A percentile compares a stretch with the other conserved stretches of the same genome.
Conservation (phyloP, 2,797 vertebrate genomes). For the Eleutherodactylus coqui region DNA sequence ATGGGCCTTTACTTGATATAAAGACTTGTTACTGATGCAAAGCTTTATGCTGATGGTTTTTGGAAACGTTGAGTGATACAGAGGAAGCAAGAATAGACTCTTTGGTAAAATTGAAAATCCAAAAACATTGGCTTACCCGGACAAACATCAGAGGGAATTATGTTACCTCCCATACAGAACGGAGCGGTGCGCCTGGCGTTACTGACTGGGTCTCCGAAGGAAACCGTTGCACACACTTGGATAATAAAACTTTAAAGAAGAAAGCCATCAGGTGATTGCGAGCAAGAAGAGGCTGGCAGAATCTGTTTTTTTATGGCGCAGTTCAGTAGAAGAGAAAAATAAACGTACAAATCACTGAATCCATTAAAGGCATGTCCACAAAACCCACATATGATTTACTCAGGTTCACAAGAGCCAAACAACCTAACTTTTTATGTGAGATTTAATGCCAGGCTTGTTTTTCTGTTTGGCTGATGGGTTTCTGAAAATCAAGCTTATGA, state of each 20-base stretch:
- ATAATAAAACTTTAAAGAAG: conserved; percentile 41
- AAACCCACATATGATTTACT: conserved; percentile 56
- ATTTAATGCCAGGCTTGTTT: conserved; percentile 50
- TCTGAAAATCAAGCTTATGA: conserved; percentile 28
- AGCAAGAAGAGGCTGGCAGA: conserved; percentile 23
- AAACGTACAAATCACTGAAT: conserved; percentile 57
- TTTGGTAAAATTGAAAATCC: background rate
- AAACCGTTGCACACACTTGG: conserved; percentile 27
- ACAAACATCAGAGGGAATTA: background rate
- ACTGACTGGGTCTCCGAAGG: conserved; percentile 6
- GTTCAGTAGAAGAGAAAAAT: conserved; percentile 49
- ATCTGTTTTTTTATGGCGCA: conserved; percentile 43
- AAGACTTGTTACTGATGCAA: background rate
- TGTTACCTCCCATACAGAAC: background rate
- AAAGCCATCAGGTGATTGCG: conserved; percentile 47
- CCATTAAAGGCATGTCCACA: conserved; percentile 56
- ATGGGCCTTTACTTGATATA: too few species aligned
- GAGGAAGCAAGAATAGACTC: background rate
- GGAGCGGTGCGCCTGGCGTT: background rate
- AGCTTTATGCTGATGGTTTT: background rate
- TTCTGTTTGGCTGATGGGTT: conserved; percentile 36
- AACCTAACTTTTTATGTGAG: conserved; percentile 53
- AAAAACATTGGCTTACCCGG: background rate
- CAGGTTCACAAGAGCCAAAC: conserved; percentile 47
- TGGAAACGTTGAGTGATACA: background rate